These are phyloP conservation scores for Epistrophella euchroma DNA, from an alignment of 2,888 invertebrate species.

Conservation along the genomic window DNA sequence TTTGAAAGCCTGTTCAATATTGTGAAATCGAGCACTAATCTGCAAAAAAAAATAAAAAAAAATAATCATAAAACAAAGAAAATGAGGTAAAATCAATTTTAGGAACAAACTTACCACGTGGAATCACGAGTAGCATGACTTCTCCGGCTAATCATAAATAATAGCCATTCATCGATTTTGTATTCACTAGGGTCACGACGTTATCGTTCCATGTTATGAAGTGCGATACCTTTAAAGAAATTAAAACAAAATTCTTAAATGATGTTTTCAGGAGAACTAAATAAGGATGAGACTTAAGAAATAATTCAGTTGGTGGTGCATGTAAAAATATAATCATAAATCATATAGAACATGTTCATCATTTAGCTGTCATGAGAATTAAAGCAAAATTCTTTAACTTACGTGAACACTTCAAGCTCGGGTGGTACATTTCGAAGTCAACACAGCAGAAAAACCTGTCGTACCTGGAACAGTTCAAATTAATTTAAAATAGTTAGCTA, in stretches of 20 bases:
- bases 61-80: no score
- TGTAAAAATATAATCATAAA: slow-evolving; percentile 33
- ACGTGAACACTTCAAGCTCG: neutral
- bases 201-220: neutral
- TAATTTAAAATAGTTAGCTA: neutral
- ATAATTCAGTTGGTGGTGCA: slow-evolving; percentile 41
- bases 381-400: neutral
- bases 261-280: neutral
- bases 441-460: neutral
- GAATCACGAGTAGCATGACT: no score
- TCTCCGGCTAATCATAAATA: no score
- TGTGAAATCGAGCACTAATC: no score
- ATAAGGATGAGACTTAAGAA: neutral
- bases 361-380: neutral
- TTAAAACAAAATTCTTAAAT: neutral
- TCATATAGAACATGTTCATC: slow-evolving; percentile 57
- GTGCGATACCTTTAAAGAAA: neutral
- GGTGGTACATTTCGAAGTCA: neutral
- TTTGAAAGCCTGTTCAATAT: no score
- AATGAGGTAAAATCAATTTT: no score
- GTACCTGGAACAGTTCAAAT: neutral
- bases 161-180: no score
- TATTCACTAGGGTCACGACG: no score
- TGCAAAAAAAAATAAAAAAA: no score
- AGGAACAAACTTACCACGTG: no score